Conservation (phyloP, 2,888 invertebrate genomes). For the Trissoscelio sp. region DNA sequence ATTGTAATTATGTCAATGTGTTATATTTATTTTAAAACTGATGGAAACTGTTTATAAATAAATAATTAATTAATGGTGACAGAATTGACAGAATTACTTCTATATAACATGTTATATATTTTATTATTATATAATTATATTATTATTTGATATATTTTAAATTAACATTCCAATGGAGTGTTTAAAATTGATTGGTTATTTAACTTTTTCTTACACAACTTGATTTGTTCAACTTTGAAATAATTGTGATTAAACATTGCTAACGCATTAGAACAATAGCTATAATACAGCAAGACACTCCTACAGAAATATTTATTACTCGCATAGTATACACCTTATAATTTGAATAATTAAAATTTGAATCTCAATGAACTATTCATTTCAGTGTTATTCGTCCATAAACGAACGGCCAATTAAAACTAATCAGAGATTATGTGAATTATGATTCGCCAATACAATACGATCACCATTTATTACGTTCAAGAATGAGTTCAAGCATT, state of each 20-base stretch:
- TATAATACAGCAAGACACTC: neutral
- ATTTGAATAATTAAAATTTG: slow-evolving; percentile 9
- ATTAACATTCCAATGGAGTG: no score
- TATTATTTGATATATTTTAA: no score
- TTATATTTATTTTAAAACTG: no score
- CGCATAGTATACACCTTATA: neutral
- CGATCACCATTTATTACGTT: neutral
- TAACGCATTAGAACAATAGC: neutral
- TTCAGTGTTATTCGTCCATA: neutral
- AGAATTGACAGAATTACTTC: no score
- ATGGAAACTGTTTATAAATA: no score
- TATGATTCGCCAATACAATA: neutral
- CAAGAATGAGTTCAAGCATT: neutral
- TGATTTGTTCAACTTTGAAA: neutral
- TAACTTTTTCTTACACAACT: neutral
- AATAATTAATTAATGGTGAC: no score
- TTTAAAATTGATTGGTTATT: no score
- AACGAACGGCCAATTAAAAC: slow-evolving; percentile 1
- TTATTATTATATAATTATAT: no score
- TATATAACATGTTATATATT: no score
- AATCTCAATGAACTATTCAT: slow-evolving; percentile 8
- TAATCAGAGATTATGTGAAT: slow-evolving; percentile 1
- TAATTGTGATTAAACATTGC: neutral
- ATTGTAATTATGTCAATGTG: no score
- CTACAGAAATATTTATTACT: slow-evolving; percentile 4